Conservation (phyloP, 1,140 invertebrate genomes). For the Rhopalosiphum padi region DNA sequence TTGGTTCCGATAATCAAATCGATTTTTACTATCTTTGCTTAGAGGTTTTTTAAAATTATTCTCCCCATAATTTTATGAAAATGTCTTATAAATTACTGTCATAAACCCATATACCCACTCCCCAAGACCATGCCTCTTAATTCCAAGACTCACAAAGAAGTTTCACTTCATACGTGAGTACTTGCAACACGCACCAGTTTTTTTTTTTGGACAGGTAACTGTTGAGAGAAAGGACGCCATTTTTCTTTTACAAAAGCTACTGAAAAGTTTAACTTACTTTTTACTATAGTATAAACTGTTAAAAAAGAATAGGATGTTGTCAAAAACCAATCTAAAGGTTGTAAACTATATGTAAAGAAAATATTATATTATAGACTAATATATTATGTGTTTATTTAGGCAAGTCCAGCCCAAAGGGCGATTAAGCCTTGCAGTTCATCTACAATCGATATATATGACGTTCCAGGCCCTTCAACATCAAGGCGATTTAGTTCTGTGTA, state of each 20-base stretch:
- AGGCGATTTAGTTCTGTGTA: constrained; percentile 69
- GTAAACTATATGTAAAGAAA: neutral
- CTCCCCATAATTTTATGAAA: no score
- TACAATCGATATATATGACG: constrained; percentile 7
- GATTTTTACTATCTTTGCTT: no score
- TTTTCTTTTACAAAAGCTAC: neutral
- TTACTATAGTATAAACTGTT: neutral
- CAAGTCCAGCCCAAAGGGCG: neutral
- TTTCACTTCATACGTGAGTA: no score
- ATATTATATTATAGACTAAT: neutral
- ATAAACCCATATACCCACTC: no score
- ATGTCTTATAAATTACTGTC: no score
- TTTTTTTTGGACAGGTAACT: neutral
- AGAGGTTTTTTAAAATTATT: no score
- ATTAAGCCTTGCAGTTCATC: constrained; percentile 3
- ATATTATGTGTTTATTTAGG: constrained; percentile 10
- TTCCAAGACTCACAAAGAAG: no score
- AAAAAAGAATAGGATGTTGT: neutral
- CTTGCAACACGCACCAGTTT: no score
- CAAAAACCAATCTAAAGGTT: neutral
- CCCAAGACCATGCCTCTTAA: no score
- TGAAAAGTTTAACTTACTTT: neutral
- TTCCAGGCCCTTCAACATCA: constrained; percentile 62
- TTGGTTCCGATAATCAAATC: no score
- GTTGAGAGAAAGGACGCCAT: neutral